Conservation (phyloP, 2,888 invertebrate species). For the Glaucopsyche alexis region DNA sequence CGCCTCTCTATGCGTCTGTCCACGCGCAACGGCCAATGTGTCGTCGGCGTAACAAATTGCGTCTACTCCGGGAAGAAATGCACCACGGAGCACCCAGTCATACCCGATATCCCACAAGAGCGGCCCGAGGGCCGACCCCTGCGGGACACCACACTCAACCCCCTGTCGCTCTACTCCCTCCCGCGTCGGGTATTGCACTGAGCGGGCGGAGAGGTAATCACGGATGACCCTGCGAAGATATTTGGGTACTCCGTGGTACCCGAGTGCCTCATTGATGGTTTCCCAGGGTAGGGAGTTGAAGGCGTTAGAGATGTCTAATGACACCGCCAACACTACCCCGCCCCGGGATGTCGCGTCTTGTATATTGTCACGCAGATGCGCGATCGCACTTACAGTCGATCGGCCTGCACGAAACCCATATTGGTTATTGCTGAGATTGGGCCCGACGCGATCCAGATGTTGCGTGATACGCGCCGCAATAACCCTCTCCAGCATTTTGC, state of each 20-base stretch:
- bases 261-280: background rate
- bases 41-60: background rate
- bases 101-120: background rate
- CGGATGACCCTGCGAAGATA: too few relatives aligned
- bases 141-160: background rate
- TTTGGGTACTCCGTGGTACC: background rate
- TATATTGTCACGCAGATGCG: too few relatives aligned
- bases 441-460: too few relatives aligned
- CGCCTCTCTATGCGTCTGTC: background rate
- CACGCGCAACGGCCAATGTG: background rate
- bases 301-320: background rate
- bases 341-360: too few relatives aligned
- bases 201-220: too few relatives aligned
- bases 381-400: too few relatives aligned
- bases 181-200: background rate
- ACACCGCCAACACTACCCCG: background rate
- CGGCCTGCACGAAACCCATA: too few relatives aligned
- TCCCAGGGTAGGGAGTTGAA: background rate
- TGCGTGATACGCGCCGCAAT: too few relatives aligned
- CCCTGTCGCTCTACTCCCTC: background rate
- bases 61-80: background rate
- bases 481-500: too few relatives aligned
- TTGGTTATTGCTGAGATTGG: too few relatives aligned
- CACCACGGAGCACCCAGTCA: background rate
- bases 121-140: constrained; percentile 16